phyloP scores from a whole-genome alignment of 1,140 invertebrate genomes.

The Caenorhabditis tropicalis region DNA sequence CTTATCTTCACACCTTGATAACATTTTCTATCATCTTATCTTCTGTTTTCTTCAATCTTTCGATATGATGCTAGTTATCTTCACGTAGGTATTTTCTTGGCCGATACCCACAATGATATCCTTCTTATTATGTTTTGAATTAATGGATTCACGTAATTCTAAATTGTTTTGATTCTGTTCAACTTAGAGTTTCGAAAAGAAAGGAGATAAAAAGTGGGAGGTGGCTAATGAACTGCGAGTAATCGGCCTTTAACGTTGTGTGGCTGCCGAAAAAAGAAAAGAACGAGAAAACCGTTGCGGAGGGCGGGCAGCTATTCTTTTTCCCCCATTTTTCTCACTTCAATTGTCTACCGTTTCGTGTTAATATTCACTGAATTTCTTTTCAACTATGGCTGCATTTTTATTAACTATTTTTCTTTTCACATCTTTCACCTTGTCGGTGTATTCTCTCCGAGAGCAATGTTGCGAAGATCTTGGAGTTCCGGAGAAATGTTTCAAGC shows the following conservation, averaged over 20 bases:
- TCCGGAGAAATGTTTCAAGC: not conserved
- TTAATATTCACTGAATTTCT: not conserved
- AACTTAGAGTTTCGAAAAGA: not conserved
- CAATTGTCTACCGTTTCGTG: not conserved
- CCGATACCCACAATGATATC: no score
- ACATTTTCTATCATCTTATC: not conserved
- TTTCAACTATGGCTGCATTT: not conserved
- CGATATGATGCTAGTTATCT: no score
- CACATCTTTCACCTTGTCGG: not conserved
- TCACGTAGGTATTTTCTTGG: no score
- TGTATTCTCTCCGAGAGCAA: not conserved
- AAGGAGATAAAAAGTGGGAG: not conserved
- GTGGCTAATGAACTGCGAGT: not conserved
- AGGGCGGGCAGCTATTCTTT: not conserved
- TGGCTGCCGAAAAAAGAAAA: not conserved
- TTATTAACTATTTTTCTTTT: not conserved
- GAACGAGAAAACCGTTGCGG: not conserved
- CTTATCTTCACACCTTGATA: no score
- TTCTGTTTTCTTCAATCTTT: not conserved
- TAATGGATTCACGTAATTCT: no score
- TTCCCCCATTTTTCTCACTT: not conserved
- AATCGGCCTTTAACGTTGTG: not conserved
- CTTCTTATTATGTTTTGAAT: no score
- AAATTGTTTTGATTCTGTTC: not conserved
- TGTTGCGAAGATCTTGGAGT: constrained; percentile 31